These are phyloP conservation scores for Epizoanthus ramosus DNA, from an alignment of 92 coral and sea anemone species.

Conservation along the genomic window DNA sequence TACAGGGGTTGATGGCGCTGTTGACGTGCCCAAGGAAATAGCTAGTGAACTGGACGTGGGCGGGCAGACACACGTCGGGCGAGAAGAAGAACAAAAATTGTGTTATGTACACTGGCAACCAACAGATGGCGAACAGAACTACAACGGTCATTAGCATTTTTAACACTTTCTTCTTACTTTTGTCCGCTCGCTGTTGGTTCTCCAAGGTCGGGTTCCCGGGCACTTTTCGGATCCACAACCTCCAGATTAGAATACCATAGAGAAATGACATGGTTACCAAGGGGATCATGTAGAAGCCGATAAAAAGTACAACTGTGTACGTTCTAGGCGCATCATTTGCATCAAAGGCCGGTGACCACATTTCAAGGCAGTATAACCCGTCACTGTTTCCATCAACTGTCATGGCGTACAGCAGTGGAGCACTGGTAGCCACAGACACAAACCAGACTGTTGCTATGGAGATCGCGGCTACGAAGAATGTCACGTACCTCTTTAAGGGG, in stretches of 20 bases:
- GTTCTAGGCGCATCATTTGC: conserved; percentile 40
- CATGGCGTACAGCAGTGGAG: conserved; percentile 82
- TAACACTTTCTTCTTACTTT: conserved; percentile 7
- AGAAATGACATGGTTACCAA: conserved; percentile 68
- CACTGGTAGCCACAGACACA: conserved; percentile 62
- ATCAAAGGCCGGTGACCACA: conserved; percentile 64
- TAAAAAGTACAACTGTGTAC: conserved; percentile 68
- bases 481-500: conserved; percentile 58
- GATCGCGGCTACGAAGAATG: conserved; percentile 42
- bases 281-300: conserved; percentile 61
- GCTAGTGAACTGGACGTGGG: neutral
- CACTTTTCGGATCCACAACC: conserved; percentile 61
- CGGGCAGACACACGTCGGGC: neutral
- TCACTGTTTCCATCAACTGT: conserved; percentile 44
- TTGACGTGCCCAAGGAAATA: conserved; percentile 25
- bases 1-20: conserved; percentile 27
- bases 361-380: conserved; percentile 48
- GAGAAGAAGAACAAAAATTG: conserved; percentile 7
- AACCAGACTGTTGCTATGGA: conserved; percentile 70
- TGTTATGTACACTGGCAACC: conserved; percentile 31
- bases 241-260: conserved; percentile 64
- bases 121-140: conserved; percentile 11
- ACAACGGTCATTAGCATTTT: conserved; percentile 31
- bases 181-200: conserved; percentile 27
- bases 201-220: conserved; percentile 45